Conservation (phyloP, 2,888 invertebrate species). For the Nebria brevicollis region DNA sequence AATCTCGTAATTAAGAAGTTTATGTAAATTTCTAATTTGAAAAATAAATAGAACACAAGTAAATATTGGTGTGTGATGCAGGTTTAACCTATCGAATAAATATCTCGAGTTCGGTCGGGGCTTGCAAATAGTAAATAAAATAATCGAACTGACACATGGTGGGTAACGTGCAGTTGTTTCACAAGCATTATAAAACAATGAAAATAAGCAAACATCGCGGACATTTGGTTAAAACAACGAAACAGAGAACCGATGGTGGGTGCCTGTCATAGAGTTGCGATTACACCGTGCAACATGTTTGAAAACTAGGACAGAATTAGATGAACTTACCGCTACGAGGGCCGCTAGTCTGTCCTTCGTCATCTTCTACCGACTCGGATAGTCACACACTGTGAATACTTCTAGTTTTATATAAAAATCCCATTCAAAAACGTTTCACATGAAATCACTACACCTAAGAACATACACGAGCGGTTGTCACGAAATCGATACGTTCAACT, state of each 20-base stretch:
- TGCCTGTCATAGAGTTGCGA: slow-evolving; percentile 41
- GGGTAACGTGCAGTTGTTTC: not conserved
- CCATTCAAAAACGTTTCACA: slow-evolving; percentile 81
- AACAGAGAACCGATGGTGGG: slow-evolving; percentile 35
- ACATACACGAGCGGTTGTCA: slow-evolving; percentile 75
- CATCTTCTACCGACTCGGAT: slow-evolving; percentile 73
- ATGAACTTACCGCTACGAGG: slow-evolving; percentile 85
- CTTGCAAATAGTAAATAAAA: slow-evolving; percentile 6
- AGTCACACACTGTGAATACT: slow-evolving; percentile 75
- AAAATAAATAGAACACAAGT: slow-evolving; percentile 20
- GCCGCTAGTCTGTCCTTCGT: slow-evolving; percentile 98
- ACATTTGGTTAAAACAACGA: slow-evolving; percentile 24
- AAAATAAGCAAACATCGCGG: not conserved
- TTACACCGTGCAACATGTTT: slow-evolving; percentile 49
- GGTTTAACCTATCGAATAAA: slow-evolving; percentile 42
- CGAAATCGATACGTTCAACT: slow-evolving; percentile 81
- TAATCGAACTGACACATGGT: slow-evolving; percentile 6
- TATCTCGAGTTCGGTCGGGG: slow-evolving; percentile 5
- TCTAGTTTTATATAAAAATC: slow-evolving; percentile 77
- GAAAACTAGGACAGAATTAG: slow-evolving; percentile 37
- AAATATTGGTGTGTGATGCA: slow-evolving; percentile 36
- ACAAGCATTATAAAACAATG: not conserved
- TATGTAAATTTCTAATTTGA: slow-evolving; percentile 3
- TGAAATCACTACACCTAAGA: slow-evolving; percentile 78
- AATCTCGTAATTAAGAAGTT: slow-evolving; percentile 13